These are phyloP conservation scores for Gila robusta DNA, from an alignment of 2,797 vertebrate species.

Conservation along the genomic window DNA sequence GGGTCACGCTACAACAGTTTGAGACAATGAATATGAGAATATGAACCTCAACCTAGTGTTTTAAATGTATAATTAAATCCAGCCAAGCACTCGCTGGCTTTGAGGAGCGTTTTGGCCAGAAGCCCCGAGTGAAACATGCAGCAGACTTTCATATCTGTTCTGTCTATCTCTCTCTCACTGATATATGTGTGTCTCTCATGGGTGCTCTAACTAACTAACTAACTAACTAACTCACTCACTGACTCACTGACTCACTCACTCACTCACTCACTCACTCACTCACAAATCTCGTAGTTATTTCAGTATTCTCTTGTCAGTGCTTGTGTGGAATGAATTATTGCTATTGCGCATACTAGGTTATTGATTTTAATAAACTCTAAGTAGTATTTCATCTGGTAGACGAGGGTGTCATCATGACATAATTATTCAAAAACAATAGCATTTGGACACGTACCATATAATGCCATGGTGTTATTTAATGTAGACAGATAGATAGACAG, in stretches of 20 bases:
- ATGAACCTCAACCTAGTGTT: not conserved
- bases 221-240: not conserved
- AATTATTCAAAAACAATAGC: no score
- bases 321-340: not conserved
- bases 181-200: not conserved
- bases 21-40: not conserved
- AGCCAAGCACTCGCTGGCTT: not conserved
- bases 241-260: not conserved
- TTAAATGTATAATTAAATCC: not conserved
- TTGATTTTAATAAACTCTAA: not conserved
- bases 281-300: not conserved
- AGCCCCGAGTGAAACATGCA: slow-evolving; percentile 23
- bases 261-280: not conserved
- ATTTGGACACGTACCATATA: no score
- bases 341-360: not conserved
- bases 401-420: no score
- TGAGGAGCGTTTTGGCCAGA: not conserved
- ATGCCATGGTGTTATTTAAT: no score
- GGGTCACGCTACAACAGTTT: not conserved
- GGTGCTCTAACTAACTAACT: not conserved
- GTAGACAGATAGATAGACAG: no score
- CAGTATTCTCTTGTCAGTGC: not conserved
- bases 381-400: no score
- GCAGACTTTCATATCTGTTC: slow-evolving; percentile 3
- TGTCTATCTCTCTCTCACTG: slow-evolving; percentile 28